A percentile compares a stretch with the other conserved stretches of the same genome.
Evolutionary conservation across 2,888 invertebrate species (phyloP).

Genomic region (Hemithea aestivaria): DNA sequence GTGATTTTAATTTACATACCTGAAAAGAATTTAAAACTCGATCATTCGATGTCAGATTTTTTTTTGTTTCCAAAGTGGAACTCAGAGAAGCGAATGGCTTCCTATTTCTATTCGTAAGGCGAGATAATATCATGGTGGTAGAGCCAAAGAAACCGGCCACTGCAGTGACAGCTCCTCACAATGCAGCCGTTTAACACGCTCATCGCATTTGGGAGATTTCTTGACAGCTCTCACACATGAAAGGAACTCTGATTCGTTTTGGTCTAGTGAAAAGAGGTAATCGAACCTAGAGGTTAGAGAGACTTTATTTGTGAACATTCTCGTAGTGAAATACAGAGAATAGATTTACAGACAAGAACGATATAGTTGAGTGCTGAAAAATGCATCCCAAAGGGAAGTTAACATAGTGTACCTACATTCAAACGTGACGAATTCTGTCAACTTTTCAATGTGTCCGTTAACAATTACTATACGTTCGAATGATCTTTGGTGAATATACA

Average conservation of each 20-base stretch:
- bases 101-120: constrained; percentile 52
- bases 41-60: constrained; percentile 50
- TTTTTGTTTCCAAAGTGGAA: constrained; percentile 35
- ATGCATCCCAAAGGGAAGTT: too few species aligned
- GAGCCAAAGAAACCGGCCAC: constrained; percentile 59
- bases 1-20: too few species aligned
- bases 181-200: constrained; percentile 76
- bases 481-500: too few species aligned
- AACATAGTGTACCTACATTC: too few species aligned
- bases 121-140: constrained; percentile 56
- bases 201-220: constrained; percentile 64
- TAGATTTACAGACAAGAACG: too few species aligned
- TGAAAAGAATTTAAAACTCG: too few species aligned
- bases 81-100: constrained; percentile 45
- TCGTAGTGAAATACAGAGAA: too few species aligned
- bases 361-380: too few species aligned
- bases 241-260: constrained; percentile 41
- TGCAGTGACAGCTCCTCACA: constrained; percentile 66
- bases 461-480: too few species aligned
- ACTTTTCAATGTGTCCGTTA: too few species aligned
- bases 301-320: constrained; percentile 7
- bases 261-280: constrained; percentile 29
- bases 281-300: constrained; percentile 15
- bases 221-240: constrained; percentile 61
- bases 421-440: too few species aligned